A percentile compares a stretch with the other conserved stretches of the same genome.
Conservation (phyloP, 2,113 vertebrate species). For the Piprites chloris region DNA sequence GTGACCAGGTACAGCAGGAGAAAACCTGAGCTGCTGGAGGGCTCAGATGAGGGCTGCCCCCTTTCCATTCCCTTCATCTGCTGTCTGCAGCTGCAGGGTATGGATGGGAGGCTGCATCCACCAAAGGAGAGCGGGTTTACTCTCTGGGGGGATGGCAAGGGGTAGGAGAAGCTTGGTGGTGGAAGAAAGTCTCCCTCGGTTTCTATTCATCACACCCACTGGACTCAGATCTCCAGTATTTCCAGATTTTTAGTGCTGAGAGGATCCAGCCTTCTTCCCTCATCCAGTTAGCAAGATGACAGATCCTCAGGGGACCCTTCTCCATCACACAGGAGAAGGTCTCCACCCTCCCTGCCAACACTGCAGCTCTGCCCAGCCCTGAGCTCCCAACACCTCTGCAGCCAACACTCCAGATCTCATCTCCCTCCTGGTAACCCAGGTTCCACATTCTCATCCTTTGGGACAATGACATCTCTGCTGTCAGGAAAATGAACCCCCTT, state of each 20-base stretch:
- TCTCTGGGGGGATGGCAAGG: not conserved
- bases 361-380: not conserved
- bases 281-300: not conserved
- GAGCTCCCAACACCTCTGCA: not conserved
- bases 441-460: not conserved
- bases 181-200: not conserved
- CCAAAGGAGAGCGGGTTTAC: not conserved
- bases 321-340: not conserved
- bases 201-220: not conserved
- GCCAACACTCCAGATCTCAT: not conserved
- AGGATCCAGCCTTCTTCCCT: not conserved
- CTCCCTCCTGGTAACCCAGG: fast-evolving
- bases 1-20: not conserved
- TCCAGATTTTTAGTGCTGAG: not conserved
- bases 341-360: not conserved
- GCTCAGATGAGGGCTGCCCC: not conserved
- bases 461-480: not conserved
- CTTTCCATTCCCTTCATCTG: not conserved
- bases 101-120: not conserved
- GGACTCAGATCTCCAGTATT: not conserved
- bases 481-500: not conserved
- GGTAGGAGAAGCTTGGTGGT: not conserved
- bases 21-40: not conserved
- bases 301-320: not conserved
- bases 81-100: not conserved